A percentile compares a stretch with the other conserved stretches of the same genome.
These are phyloP conservation scores for Lithosia quadra DNA, from an alignment of 2,888 invertebrate species.

Conservation along the genomic window DNA sequence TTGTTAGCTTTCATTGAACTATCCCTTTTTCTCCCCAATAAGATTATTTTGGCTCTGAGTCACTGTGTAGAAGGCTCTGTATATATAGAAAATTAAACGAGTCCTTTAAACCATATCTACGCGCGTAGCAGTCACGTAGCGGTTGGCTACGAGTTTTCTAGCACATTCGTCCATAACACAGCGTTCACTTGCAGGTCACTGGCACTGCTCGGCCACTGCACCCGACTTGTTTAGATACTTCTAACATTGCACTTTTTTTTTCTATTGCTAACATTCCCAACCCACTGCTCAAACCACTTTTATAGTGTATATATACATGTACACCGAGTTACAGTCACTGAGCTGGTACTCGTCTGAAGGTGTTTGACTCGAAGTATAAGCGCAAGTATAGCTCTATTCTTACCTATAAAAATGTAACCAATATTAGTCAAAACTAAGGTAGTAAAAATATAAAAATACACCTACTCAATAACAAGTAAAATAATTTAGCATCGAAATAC, in stretches of 20 bases:
- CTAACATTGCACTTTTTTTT: constrained; percentile 83
- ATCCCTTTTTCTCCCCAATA: background rate
- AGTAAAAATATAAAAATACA: background rate
- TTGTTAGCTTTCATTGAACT: constrained; percentile 9
- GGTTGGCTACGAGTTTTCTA: constrained; percentile 68
- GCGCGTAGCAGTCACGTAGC: constrained; percentile 67
- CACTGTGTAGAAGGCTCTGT: constrained; percentile 8
- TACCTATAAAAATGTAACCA: background rate
- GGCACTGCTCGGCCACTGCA: constrained; percentile 83
- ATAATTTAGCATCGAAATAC: background rate
- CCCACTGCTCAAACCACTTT: constrained; percentile 64
- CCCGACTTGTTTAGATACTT: constrained; percentile 84
- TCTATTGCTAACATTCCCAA: constrained; percentile 81
- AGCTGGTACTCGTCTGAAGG: constrained; percentile 35
- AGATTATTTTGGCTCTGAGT: constrained; percentile 5
- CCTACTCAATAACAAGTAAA: background rate
- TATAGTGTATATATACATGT: constrained; percentile 46
- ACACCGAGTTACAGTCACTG: constrained; percentile 25
- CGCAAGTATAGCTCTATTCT: background rate
- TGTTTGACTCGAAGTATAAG: constrained; percentile 28
- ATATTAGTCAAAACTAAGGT: background rate
- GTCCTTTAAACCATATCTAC: constrained; percentile 32
- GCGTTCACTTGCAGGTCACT: constrained; percentile 77
- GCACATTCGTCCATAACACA: constrained; percentile 53
- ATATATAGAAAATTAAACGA: constrained; percentile 23